phyloP scores from a whole-genome alignment of 2,113 vertebrate genomes.

The Aplodontia rufa region DNA sequence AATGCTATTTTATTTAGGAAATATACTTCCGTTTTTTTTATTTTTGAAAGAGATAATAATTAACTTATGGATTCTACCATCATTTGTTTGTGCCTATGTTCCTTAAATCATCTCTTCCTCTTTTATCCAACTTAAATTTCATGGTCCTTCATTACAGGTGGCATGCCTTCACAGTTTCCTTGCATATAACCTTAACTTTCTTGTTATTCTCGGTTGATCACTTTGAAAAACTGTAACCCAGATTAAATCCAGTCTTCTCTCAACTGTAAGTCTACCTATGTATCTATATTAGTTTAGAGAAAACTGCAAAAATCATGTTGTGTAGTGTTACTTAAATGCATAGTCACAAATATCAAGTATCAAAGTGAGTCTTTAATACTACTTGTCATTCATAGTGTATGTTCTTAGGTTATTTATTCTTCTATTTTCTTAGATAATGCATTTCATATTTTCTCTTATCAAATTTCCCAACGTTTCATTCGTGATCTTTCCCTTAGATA shows the following conservation, averaged over 20 bases:
- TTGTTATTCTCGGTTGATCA: not conserved
- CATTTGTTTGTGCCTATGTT: not conserved
- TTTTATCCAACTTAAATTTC: conserved; percentile 34
- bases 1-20: not conserved
- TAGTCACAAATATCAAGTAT: not conserved
- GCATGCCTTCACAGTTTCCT: not conserved
- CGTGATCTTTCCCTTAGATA: not conserved
- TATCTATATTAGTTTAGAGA: not conserved
- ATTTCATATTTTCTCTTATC: conserved; percentile 37
- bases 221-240: conserved; percentile 6
- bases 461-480: not conserved
- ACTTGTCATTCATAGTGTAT: not conserved
- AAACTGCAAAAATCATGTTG: conserved; percentile 14
- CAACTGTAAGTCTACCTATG: not conserved
- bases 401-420: conserved; percentile 1
- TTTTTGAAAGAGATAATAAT: conserved; percentile 44
- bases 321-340: conserved; percentile 38
- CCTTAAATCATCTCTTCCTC: not conserved
- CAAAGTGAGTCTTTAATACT: not conserved
- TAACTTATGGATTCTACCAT: not conserved
- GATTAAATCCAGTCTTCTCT: not conserved
- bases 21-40: not conserved
- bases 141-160: not conserved
- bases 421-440: not conserved
- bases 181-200: not conserved